These are phyloP conservation scores for Lordiphosa collinella DNA, from an alignment of 1,140 invertebrate species.

Conservation along the genomic window DNA sequence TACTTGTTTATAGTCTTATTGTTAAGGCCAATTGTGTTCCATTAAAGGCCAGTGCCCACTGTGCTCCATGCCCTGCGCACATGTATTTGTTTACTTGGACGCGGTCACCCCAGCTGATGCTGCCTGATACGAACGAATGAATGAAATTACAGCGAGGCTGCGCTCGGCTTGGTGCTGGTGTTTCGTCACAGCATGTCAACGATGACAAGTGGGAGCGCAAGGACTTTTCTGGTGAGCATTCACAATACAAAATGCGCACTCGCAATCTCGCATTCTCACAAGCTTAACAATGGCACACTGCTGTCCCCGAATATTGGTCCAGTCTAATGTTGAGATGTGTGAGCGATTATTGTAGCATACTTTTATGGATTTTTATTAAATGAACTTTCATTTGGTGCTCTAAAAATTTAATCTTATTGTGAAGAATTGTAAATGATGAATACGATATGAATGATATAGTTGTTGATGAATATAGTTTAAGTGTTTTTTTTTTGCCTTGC, in stretches of 20 bases:
- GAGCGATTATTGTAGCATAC: too few relatives aligned
- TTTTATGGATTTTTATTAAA: too few relatives aligned
- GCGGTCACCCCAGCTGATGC: conserved; percentile 53
- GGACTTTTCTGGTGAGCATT: conserved; percentile 31
- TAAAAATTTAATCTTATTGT: too few relatives aligned
- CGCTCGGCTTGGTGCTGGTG: conserved; percentile 22
- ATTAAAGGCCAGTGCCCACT: conserved; percentile 11
- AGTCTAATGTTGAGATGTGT: too few relatives aligned
- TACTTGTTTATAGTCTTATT: conserved; percentile 28
- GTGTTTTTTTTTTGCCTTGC: too few relatives aligned
- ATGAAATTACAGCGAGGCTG: conserved; percentile 65
- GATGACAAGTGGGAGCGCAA: conserved; percentile 38
- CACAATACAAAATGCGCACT: conserved; percentile 65
- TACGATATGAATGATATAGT: too few relatives aligned
- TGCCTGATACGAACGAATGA: conserved; percentile 50
- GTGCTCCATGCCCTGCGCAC: conserved; percentile 48
- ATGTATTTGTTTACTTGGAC: conserved; percentile 75
- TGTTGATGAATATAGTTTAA: too few relatives aligned
- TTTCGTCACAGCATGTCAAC: conserved; percentile 21
- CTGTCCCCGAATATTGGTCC: not conserved
- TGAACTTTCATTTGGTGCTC: too few relatives aligned
- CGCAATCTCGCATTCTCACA: conserved; percentile 39
- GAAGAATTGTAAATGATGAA: too few relatives aligned
- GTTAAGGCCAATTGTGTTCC: not conserved
- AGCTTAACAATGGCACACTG: conserved; percentile 36